Conservation (phyloP, 2,113 vertebrate species). For the Serinus canaria region DNA sequence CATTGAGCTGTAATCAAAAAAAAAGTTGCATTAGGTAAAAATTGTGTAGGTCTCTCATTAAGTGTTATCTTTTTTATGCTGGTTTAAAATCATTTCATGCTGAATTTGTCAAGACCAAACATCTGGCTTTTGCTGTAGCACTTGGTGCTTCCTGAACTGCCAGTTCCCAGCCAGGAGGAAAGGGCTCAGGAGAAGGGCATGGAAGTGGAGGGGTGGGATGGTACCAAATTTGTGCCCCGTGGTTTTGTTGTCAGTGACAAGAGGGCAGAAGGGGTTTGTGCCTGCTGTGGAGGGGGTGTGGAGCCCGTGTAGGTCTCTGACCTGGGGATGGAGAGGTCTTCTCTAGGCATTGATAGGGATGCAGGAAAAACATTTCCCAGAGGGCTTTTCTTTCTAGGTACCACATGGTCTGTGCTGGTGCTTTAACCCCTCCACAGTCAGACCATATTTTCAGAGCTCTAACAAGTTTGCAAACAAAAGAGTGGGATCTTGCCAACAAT, state of each 20-base stretch:
- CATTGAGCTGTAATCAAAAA: background rate
- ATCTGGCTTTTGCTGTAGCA: background rate
- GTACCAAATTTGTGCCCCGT: background rate
- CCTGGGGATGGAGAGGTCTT: background rate
- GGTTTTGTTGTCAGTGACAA: background rate
- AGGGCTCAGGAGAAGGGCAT: background rate
- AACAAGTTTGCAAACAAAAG: background rate
- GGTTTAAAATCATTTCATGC: background rate
- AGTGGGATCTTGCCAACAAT: background rate
- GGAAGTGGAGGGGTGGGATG: background rate
- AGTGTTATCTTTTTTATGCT: background rate
- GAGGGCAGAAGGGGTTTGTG: background rate
- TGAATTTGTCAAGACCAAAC: conserved; percentile 8
- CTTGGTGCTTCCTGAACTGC: background rate
- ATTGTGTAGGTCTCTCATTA: background rate
- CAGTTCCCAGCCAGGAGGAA: background rate
- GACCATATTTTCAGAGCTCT: background rate
- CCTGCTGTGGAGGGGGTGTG: background rate
- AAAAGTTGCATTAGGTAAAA: background rate
- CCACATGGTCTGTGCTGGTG: background rate
- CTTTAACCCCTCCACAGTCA: background rate
- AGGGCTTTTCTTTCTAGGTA: background rate
- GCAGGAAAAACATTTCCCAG: background rate
- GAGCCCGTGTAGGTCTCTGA: background rate
- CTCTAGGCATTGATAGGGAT: background rate